Evolutionary conservation across 92 coral and sea anemone species (phyloP), one percentile per base, ranked within the genome.

Genomic region (Anthopleura xanthogrammica): DNA sequence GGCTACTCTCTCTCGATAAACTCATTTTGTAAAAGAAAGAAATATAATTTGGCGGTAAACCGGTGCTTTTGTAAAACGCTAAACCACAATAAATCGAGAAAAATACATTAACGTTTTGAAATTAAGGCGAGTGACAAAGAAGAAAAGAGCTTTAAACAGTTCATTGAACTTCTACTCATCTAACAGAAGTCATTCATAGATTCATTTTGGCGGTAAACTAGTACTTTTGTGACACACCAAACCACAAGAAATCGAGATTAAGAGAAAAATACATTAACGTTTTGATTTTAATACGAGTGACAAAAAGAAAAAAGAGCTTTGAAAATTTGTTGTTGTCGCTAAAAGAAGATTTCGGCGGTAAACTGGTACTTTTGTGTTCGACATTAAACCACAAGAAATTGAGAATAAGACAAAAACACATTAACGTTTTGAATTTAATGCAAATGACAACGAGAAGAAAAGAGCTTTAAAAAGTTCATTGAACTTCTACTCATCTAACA

Each of bases 231-330:
- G 42, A 42, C 79, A 76, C 29, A 43, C 57, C 19, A 42, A 76
- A 43, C 79, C 56, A 76, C 79, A 76, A 76, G 79, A 76, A 43
- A 74, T 17, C 13, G 39, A 16, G 78, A 41, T 40, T 22, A 64
- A 20, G 23, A 64, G 72, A n/a, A 58, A 58, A 58, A 16, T 6
- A 14, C 23, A 70, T 22, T 19, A 12, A 39, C 23, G 22, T 22
- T 70, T 70, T 40, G 1, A 36, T 36, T 72, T 20, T 5, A 60
- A 60, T 16, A 62, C 22, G 36, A 62, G 12, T 6, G 36, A n/a
- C 70, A 62, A 20, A 20, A 12, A 20, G 12, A n/a, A 8, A 7
- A 60, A 60, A 62, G 70, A n/a, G 24, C 23, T 20, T 62, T 62
- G 11, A 54, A 29, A 29, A 29, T 29, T 29, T 29, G 36, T 29